phyloP scores from a whole-genome alignment of 1,140 invertebrate species.

The Scylla paramamosain region DNA sequence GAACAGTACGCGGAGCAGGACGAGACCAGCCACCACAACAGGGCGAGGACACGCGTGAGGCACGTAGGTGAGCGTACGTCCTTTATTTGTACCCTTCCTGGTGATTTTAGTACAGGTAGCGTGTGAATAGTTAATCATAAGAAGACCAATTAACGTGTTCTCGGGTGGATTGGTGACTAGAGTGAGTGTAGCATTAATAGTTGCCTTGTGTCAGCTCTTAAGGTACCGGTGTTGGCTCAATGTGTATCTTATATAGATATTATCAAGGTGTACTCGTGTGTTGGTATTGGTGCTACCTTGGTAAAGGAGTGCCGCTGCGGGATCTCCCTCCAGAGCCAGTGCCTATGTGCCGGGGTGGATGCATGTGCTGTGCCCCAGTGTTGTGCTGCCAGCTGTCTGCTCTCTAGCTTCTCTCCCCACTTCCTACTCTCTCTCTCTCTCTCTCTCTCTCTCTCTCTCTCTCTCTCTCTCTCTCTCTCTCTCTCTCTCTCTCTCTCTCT shows the following conservation, averaged over 20 bases:
- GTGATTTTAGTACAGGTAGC: too few species aligned
- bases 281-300: neutral
- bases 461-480: neutral
- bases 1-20: too few species aligned
- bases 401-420: neutral
- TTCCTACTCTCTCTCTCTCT: neutral
- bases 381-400: neutral
- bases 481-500: neutral
- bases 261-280: neutral
- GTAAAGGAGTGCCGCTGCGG: neutral
- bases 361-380: neutral
- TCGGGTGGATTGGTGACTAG: too few species aligned
- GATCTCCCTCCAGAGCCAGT: neutral
- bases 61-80: too few species aligned
- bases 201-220: too few species aligned
- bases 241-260: neutral
- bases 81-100: too few species aligned
- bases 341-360: neutral
- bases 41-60: too few species aligned
- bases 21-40: too few species aligned
- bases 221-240: too few species aligned
- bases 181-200: too few species aligned
- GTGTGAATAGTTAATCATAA: too few species aligned
- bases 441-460: constrained; percentile 38
- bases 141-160: too few species aligned